These are phyloP conservation scores for Apaloderma vittatum DNA, from an alignment of 2,113 vertebrate species.

Conservation along the genomic window DNA sequence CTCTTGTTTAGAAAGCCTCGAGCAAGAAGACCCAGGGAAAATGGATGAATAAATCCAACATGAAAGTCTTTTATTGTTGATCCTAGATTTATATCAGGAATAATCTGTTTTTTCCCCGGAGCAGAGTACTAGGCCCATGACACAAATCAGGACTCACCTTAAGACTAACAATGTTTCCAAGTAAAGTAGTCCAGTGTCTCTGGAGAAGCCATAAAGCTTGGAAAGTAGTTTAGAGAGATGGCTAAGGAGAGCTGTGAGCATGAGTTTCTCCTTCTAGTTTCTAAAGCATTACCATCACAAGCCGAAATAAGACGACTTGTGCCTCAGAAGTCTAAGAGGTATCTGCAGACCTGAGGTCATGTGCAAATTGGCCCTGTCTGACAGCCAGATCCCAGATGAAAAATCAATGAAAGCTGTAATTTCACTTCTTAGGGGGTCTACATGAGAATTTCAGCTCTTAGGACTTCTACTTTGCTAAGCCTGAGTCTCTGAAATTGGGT, in stretches of 20 bases:
- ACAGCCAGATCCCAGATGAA: neutral
- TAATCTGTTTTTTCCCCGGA: neutral
- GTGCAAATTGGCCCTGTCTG: neutral
- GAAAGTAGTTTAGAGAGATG: neutral
- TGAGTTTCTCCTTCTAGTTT: neutral
- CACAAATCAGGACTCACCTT: neutral
- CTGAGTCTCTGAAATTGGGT: neutral
- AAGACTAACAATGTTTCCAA: neutral
- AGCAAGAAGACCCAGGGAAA: neutral
- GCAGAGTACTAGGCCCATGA: neutral
- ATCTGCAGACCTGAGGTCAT: neutral
- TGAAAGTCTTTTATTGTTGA: neutral
- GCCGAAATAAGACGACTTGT: neutral
- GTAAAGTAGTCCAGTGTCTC: neutral
- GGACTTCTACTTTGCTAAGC: neutral
- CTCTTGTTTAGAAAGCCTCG: neutral
- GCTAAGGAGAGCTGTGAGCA: neutral
- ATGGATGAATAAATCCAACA: slow-evolving; percentile 1
- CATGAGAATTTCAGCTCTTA: neutral
- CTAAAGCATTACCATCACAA: neutral
- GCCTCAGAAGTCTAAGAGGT: neutral
- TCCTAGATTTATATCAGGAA: neutral
- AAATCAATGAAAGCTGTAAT: neutral
- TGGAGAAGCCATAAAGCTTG: neutral
- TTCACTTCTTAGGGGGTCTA: neutral